Evolutionary conservation across 2,888 invertebrate species (phyloP).

Genomic region (Serrognathus titanus): DNA sequence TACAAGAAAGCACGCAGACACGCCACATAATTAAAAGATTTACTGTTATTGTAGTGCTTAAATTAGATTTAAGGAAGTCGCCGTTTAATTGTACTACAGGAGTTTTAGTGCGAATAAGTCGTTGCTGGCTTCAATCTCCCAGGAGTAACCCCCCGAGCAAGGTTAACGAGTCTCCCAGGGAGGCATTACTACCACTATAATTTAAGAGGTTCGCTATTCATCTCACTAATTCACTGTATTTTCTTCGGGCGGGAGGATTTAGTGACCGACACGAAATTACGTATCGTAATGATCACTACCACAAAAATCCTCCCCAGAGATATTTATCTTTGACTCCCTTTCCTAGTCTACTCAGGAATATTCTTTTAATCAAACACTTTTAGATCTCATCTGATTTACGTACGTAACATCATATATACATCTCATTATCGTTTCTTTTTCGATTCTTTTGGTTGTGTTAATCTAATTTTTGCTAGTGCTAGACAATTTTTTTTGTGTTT

Average conservation of each 20-base stretch:
- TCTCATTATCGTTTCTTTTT: no score
- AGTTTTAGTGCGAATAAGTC: slow-evolving; percentile 16
- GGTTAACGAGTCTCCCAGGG: slow-evolving; percentile 24
- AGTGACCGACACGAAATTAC: slow-evolving; percentile 8
- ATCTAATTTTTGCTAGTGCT: no score
- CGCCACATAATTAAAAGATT: slow-evolving; percentile 20
- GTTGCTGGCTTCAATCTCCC: slow-evolving; percentile 11
- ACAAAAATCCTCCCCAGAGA: background rate
- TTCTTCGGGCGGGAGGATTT: background rate
- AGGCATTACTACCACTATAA: slow-evolving; percentile 22
- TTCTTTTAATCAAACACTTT: no score
- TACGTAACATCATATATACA: no score
- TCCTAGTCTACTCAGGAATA: no score
- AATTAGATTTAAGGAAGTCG: slow-evolving; percentile 22
- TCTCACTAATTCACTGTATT: slow-evolving; percentile 5
- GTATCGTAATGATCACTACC: background rate
- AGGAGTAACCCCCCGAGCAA: slow-evolving; percentile 9
- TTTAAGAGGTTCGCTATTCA: slow-evolving; percentile 21
- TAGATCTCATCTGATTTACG: no score
- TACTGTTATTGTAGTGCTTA: slow-evolving; percentile 18
- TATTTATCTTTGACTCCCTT: background rate
- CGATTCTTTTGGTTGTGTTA: no score
- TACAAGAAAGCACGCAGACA: slow-evolving; percentile 3
- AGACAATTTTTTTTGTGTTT: no score
- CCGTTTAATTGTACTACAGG: slow-evolving; percentile 20